Evolutionary conservation across 2,113 vertebrate species (phyloP), one percentile per base, ranked within the genome.

Genomic region (Hymenochirus boettgeri): DNA sequence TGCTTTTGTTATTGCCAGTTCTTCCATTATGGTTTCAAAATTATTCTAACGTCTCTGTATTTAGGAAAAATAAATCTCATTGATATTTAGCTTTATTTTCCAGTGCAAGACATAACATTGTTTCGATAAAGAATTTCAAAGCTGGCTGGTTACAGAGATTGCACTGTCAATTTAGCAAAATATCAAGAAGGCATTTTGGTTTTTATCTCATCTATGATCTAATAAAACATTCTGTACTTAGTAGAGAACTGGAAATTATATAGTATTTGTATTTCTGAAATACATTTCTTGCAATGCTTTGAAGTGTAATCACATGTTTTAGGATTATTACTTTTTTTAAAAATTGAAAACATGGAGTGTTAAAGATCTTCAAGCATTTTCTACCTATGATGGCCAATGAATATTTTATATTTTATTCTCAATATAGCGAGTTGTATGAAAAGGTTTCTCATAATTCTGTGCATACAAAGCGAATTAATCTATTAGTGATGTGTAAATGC

Each of bases 21-120:
- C 25, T 27, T 55, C 52, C 52, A 55, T 55, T 55, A 55, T 55
- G 27, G 31, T 19, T 55, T 55, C 23, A 53, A 55, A 55, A 27
- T 55, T 29, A 31, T 55, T 55, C 3, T n/a, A 29, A 11, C 9
- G 18, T n/a, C 25, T 55, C 19, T 31, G 26, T 29, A 31, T 55
- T 29, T 31, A 29, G 13, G 7, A 29, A 8, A 25, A 26, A 55
- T 55, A 55, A 55, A 55, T 55, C 52, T 29, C 17, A 31, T 31
- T 31, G 22, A 9, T 55, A 27, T 55, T 55, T 55, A 55, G n/a
- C 10, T 31, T 18, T 55, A 27, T 55, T 19, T 55, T 55, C 17
- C 18, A 26, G n/a, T 26, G 12, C 21, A 26, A 55, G 18, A 19
- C 10, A 19, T n/a, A 55, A n/a, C 26, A 29, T 17, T 29, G 26